A percentile compares a stretch with the other conserved stretches of the same genome.
Evolutionary conservation across 2,113 vertebrate species (phyloP).

Genomic region (Dendropsophus ebraccatus): DNA sequence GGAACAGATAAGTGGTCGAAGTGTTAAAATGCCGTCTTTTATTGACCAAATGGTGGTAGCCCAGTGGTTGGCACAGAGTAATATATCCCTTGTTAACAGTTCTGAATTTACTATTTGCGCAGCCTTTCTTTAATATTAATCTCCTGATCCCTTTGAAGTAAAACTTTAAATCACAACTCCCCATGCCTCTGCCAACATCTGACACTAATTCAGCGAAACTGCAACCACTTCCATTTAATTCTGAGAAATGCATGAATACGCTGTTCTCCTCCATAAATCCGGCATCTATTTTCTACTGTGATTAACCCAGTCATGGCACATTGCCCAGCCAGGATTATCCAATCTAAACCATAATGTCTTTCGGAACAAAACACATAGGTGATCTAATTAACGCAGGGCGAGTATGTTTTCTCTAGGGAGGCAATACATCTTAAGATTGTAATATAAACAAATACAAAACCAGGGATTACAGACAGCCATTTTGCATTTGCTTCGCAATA

Average conservation of each 20-base stretch:
- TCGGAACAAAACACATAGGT: background rate
- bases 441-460: background rate
- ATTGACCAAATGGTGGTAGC: background rate
- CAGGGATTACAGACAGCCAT: background rate
- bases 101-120: conserved; percentile 1
- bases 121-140: conserved; percentile 11
- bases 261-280: conserved; percentile 8
- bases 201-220: conserved; percentile 29
- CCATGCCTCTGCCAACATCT: conserved; percentile 5
- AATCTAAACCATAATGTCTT: conserved; percentile 2
- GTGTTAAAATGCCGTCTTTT: background rate
- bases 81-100: background rate
- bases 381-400: background rate
- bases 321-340: conserved; percentile 10
- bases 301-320: background rate
- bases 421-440: background rate
- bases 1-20: background rate
- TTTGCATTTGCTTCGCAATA: background rate
- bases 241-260: conserved; percentile 27
- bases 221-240: conserved; percentile 29
- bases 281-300: background rate
- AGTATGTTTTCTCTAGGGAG: background rate
- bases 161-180: background rate
- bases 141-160: background rate
- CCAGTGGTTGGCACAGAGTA: background rate